These are phyloP conservation scores for Brachypodius melanocephalos DNA, from an alignment of 2,113 vertebrate genomes.

Conservation along the genomic window DNA sequence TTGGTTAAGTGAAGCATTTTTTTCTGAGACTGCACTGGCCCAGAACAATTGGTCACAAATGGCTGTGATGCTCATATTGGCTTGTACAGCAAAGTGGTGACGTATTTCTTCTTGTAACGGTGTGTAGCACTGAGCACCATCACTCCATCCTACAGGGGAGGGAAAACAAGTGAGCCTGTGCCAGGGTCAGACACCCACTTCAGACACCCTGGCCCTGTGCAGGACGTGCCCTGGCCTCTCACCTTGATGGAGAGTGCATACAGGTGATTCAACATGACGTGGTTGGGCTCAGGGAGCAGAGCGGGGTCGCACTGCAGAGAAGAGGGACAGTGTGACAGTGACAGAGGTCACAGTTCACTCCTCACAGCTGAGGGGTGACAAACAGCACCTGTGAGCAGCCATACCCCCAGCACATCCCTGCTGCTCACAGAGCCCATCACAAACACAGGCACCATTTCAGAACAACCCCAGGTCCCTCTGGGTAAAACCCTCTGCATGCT, in stretches of 20 bases:
- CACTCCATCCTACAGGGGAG: slow-evolving; percentile 87
- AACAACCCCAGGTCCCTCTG: background rate
- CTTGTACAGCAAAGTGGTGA: slow-evolving; percentile 97
- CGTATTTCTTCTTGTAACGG: slow-evolving; percentile 97
- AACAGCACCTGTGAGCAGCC: background rate
- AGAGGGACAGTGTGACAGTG: background rate
- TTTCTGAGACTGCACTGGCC: background rate
- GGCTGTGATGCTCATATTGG: slow-evolving; percentile 78
- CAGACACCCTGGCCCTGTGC: background rate
- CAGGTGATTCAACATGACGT: slow-evolving; percentile 97
- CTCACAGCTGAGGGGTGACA: background rate
- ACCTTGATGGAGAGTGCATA: slow-evolving; percentile 98
- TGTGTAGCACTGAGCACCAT: slow-evolving; percentile 98
- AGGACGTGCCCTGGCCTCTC: background rate
- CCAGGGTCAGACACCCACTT: background rate
- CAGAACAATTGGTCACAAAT: background rate
- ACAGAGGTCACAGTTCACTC: background rate
- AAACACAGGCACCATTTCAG: background rate
- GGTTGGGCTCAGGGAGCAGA: slow-evolving; percentile 96
- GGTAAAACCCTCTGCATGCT: background rate
- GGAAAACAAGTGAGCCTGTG: background rate
- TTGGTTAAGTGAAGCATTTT: background rate
- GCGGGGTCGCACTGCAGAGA: slow-evolving; percentile 89
- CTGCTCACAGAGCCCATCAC: background rate
- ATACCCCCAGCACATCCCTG: background rate